These are phyloP conservation scores for Platyrinchus mystaceus DNA, from an alignment of 2,797 vertebrate genomes.

Conservation along the genomic window DNA sequence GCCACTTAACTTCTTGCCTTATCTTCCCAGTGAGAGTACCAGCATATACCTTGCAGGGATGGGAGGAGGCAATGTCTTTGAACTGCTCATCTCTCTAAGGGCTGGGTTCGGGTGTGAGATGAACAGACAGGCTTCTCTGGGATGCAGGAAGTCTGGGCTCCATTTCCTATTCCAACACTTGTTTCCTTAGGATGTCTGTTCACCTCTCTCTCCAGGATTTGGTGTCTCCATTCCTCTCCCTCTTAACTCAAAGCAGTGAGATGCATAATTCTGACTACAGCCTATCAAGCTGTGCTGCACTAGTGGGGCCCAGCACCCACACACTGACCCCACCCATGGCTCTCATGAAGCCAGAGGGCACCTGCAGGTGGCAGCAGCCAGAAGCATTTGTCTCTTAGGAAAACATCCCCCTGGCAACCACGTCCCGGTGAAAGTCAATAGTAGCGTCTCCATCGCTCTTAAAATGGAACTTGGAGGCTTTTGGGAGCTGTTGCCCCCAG, in stretches of 20 bases:
- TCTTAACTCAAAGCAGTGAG: background rate
- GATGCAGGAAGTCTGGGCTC: background rate
- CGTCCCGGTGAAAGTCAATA: background rate
- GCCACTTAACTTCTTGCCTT: background rate
- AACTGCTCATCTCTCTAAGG: background rate
- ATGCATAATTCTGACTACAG: background rate
- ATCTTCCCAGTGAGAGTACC: background rate
- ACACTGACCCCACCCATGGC: no score
- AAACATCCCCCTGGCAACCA: background rate
- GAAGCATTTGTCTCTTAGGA: background rate
- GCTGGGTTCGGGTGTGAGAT: background rate
- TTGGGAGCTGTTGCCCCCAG: background rate
- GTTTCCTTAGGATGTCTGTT: conserved; percentile 22
- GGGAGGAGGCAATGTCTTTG: background rate
- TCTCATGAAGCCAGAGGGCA: background rate
- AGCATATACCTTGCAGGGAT: background rate
- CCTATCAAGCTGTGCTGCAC: background rate
- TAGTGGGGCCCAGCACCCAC: background rate
- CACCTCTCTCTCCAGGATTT: background rate
- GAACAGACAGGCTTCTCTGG: background rate
- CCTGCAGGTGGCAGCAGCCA: background rate
- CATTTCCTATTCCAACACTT: background rate
- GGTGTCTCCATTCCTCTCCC: background rate
- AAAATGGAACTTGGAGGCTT: background rate
- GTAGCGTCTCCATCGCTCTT: background rate